These are phyloP conservation scores for Battus philenor DNA, from an alignment of 1,140 invertebrate species.

Conservation along the genomic window DNA sequence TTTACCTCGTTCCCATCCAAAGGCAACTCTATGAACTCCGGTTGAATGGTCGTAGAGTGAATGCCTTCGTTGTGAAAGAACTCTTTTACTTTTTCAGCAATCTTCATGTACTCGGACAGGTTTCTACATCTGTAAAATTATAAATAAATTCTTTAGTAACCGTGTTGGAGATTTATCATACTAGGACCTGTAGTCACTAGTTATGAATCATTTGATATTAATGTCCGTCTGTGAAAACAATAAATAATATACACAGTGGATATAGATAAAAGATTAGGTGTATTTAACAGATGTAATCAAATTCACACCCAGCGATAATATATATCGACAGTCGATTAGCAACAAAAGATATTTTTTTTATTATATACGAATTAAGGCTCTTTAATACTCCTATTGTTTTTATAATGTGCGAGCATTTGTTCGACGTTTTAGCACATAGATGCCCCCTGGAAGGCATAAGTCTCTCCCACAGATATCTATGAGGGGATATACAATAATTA, in stretches of 20 bases:
- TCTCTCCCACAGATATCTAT: too few species aligned
- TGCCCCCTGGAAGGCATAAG: too few species aligned
- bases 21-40: constrained; percentile 90
- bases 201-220: background rate
- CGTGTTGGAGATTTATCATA: background rate
- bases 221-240: background rate
- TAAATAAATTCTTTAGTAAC: constrained; percentile 5
- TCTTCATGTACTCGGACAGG: constrained; percentile 92
- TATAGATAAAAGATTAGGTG: background rate
- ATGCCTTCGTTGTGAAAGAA: constrained; percentile 96
- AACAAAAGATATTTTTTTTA: too few species aligned
- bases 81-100: constrained; percentile 95
- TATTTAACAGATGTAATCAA: background rate
- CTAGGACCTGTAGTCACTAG: background rate
- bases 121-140: constrained; percentile 84
- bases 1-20: constrained; percentile 65
- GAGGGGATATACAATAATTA: too few species aligned
- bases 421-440: too few species aligned
- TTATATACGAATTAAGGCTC: too few species aligned
- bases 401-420: too few species aligned
- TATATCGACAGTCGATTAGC: too few species aligned
- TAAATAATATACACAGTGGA: background rate
- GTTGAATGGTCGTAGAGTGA: constrained; percentile 93
- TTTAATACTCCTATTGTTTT: too few species aligned
- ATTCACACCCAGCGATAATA: background rate